These are phyloP conservation scores for Aurelia aurita DNA, from an alignment of 30 jellyfish, hydroid and myxozoan genomes.

Conservation along the genomic window DNA sequence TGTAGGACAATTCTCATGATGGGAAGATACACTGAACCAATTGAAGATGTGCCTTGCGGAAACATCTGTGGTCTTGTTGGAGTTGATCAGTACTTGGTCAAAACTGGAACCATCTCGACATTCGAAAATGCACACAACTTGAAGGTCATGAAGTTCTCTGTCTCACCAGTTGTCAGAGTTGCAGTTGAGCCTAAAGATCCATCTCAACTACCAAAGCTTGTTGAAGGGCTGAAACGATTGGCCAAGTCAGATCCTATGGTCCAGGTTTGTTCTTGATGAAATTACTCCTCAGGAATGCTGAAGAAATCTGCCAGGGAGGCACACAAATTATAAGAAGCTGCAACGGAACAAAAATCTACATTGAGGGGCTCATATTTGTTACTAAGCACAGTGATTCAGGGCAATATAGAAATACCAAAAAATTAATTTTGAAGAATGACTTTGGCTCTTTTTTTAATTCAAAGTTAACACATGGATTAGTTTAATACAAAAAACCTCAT, in stretches of 20 bases:
- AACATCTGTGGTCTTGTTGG: slow-evolving; percentile 99
- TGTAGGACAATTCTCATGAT: slow-evolving; percentile 94
- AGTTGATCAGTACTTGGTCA: slow-evolving; percentile 96
- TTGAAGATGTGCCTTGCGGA: slow-evolving; percentile 99
- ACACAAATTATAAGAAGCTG: no score
- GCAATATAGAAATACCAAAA: no score
- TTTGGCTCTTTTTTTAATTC: no score
- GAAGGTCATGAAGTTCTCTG: slow-evolving; percentile 96
- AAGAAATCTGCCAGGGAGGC: no score
- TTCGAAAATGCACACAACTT: slow-evolving; percentile 95
- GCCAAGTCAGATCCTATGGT: slow-evolving; percentile 99
- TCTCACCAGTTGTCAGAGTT: slow-evolving; percentile 99
- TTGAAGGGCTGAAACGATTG: slow-evolving; percentile 97
- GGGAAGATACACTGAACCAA: slow-evolving; percentile 99
- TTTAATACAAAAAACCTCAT: no score
- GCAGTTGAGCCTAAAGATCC: slow-evolving; percentile 99
- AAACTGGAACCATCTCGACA: slow-evolving; percentile 98
- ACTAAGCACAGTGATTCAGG: no score
- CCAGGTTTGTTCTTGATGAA: slow-evolving; percentile 43
- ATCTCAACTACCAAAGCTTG: slow-evolving; percentile 98
- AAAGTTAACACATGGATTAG: no score
- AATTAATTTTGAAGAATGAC: no score
- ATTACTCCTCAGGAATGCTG: no score
- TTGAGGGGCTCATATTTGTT: no score
- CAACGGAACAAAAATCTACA: no score